Conservation (phyloP, 2,888 invertebrate genomes). For the Chymomyza amoena region DNA sequence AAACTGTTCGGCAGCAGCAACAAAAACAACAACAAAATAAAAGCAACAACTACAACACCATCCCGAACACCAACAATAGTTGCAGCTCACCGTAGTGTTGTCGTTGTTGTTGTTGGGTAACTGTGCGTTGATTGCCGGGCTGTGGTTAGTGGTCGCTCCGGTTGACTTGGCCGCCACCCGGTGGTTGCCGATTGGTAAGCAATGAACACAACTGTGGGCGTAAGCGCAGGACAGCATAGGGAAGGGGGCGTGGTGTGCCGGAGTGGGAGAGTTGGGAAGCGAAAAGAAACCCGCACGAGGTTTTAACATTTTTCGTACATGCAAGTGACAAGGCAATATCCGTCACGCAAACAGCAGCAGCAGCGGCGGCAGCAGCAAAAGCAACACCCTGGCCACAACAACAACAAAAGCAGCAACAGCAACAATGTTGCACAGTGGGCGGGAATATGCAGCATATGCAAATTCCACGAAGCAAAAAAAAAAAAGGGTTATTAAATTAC, state of each 20-base stretch:
- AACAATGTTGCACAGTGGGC: slow-evolving; percentile 36
- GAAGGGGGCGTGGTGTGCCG: neutral
- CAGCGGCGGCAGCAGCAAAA: slow-evolving; percentile 27
- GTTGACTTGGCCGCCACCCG: slow-evolving; percentile 4
- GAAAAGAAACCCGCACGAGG: slow-evolving; percentile 34
- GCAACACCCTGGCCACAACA: slow-evolving; percentile 20
- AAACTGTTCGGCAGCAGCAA: slow-evolving; percentile 22
- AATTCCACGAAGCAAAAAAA: neutral
- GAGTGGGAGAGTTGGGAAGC: neutral
- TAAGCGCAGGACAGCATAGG: neutral
- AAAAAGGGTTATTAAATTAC: neutral
- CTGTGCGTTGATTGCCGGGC: slow-evolving; percentile 61
- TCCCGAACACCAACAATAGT: neutral
- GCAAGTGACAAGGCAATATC: slow-evolving; percentile 73
- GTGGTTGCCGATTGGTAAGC: slow-evolving; percentile 38
- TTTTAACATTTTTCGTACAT: slow-evolving; percentile 66
- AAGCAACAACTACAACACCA: neutral
- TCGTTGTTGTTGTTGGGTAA: slow-evolving; percentile 38
- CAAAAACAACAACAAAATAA: neutral
- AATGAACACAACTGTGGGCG: neutral
- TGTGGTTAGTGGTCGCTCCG: slow-evolving; percentile 42
- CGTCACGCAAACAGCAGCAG: slow-evolving; percentile 59
- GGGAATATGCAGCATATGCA: slow-evolving; percentile 18
- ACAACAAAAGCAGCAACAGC: slow-evolving; percentile 24
- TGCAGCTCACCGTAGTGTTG: neutral